These are phyloP conservation scores for Cristatella mucedo DNA, from an alignment of 2,888 invertebrate species.

Conservation along the genomic window DNA sequence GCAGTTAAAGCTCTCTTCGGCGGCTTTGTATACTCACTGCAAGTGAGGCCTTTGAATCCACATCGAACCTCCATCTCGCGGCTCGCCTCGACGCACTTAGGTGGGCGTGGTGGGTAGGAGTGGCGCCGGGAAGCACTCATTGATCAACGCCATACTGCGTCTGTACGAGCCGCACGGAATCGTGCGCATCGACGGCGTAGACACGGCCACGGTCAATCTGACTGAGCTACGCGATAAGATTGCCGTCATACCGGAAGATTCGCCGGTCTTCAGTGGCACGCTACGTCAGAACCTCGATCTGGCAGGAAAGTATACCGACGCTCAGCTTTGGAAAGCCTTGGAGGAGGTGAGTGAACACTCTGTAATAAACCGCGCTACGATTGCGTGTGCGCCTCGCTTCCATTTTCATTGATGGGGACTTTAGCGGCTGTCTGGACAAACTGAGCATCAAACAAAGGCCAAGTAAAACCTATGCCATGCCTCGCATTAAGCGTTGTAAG, in stretches of 20 bases:
- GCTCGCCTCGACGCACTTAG: conserved; percentile 13
- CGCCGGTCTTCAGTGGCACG: conserved; percentile 18
- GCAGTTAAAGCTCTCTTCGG: too few species aligned
- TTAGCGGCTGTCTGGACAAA: too few species aligned
- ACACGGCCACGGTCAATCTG: conserved; percentile 11
- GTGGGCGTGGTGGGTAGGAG: conserved; percentile 19
- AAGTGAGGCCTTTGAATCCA: too few species aligned
- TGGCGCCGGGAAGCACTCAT: conserved; percentile 16
- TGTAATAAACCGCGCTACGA: too few species aligned
- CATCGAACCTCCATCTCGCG: too few species aligned
- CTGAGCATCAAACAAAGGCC: too few species aligned
- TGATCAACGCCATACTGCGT: conserved; percentile 17
- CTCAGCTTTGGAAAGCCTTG: conserved; percentile 18
- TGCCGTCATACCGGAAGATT: conserved; percentile 18
- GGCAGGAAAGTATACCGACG: conserved; percentile 17
- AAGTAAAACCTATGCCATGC: too few species aligned
- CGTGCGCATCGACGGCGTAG: conserved; percentile 20
- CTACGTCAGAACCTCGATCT: conserved; percentile 20
- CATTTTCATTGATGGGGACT: too few species aligned
- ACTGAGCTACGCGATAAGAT: conserved; percentile 17
- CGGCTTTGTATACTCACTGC: too few species aligned
- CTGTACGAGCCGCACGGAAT: conserved; percentile 15
- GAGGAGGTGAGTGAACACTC: conserved; percentile 17
- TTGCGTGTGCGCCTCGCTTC: too few species aligned
- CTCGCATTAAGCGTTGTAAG: too few species aligned